Base-by-base conservation (phyloP, 2,113 vertebrate species). In the Limnothrissa miodon region DNA sequence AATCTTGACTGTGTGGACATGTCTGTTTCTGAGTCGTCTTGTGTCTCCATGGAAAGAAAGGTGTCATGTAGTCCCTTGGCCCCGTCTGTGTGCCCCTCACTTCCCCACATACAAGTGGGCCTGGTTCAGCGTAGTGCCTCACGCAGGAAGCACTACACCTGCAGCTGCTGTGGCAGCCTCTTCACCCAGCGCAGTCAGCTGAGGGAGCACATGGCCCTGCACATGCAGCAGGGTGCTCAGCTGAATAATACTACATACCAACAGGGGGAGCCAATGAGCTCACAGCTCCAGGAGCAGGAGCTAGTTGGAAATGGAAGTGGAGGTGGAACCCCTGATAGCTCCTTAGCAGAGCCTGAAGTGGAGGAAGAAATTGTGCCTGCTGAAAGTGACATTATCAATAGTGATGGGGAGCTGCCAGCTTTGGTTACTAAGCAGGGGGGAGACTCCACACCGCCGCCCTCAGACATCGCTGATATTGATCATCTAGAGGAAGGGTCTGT, bases 401-500 rank as follows among this genome's bases (percentile, higher is more conserved):
- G 90, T 91, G 95, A 84, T 95, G 93, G 85, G 94, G 66, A 74
- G 29, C 15, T 33, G 66, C 29, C 66, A 15, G 25, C 66, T 13
- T 2, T 74, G 13, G 10, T 74, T 11, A 5, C 15, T 11, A 29
- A 74, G 66, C 66, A 94, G 88, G 93, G 95, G 84, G 87, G 93
- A 95, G 1, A 95, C 96, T 74, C 66, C 81, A 97, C 96, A 0
- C 96, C 96, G 0, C 95, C 96, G 0, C 95, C 96, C 46, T 95
- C 96, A 0, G 96, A 97, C 87, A 96, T 96, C 0, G 96, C 96
- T 13, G 96, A 96, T 88, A 96, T 96, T 23, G 96, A 97, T 93
- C 96, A 95, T 92, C 83, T 96, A 90, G 96, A 97, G 90, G 95
- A 74, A 4, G 66, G 95, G 89, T 92, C 93, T 17, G 66, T 13